phyloP scores from a whole-genome alignment of 1,140 invertebrate species.

The Bombus sibiricus region DNA sequence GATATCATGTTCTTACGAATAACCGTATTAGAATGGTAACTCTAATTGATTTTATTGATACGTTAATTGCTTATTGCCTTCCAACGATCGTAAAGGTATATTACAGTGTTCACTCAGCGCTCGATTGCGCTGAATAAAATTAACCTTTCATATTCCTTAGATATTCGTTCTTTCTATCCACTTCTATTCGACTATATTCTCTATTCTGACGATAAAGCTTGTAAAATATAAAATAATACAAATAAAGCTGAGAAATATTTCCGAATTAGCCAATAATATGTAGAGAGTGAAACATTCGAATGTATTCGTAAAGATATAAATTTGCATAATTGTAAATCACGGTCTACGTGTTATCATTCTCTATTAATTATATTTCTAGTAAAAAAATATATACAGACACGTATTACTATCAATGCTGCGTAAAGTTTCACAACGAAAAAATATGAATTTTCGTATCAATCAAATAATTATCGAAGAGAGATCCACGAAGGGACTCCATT shows the following conservation, averaged over 20 bases:
- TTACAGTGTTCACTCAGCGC: not conserved
- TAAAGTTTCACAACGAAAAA: not conserved
- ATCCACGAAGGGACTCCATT: not conserved
- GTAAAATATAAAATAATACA: no score
- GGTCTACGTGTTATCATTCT: not conserved
- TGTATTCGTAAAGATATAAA: not conserved
- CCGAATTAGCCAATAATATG: not conserved
- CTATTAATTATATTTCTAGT: no score
- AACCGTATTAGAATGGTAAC: constrained; percentile 55
- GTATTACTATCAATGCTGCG: not conserved
- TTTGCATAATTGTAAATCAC: not conserved
- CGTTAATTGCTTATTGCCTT: constrained; percentile 74
- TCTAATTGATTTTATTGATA: constrained; percentile 78
- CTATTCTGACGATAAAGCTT: no score
- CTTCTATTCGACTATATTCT: no score
- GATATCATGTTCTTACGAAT: constrained; percentile 51
- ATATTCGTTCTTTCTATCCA: no score
- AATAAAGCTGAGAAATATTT: not conserved
- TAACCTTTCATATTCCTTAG: not conserved
- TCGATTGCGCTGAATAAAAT: constrained; percentile 9
- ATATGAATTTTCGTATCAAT: no score
- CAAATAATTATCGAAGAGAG: constrained; percentile 11
- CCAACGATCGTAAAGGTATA: constrained; percentile 54
- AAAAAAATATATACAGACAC: no score
- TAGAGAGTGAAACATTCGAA: not conserved